These are phyloP conservation scores for Percina caprodes DNA, from an alignment of 2,113 vertebrate genomes.

Conservation along the genomic window DNA sequence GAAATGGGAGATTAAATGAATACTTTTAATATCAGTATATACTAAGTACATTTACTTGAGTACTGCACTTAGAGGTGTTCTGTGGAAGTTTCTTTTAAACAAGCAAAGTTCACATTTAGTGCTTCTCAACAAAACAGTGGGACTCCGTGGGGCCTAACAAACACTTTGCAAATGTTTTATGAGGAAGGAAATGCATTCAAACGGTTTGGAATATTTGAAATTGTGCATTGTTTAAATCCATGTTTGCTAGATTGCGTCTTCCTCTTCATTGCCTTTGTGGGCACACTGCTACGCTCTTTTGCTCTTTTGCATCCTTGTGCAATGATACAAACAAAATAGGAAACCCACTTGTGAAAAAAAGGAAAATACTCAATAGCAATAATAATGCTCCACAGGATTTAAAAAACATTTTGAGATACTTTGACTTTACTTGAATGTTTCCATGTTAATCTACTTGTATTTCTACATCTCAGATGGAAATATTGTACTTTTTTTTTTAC, in stretches of 20 bases:
- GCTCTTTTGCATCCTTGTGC: constrained; percentile 3
- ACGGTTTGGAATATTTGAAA: constrained; percentile 18
- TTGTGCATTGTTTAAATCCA: constrained; percentile 9
- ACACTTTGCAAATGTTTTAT: not conserved
- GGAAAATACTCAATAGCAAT: too few species aligned
- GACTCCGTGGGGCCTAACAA: not conserved
- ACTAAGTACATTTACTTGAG: not conserved
- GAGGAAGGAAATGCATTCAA: constrained; percentile 4
- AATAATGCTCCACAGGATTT: not conserved
- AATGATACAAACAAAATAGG: not conserved
- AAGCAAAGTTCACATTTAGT: not conserved
- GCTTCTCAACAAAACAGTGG: not conserved
- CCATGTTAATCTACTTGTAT: not conserved
- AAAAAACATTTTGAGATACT: not conserved
- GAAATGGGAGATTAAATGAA: not conserved
- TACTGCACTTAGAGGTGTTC: not conserved
- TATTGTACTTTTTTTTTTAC: not conserved
- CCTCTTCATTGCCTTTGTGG: not conserved
- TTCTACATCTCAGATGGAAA: not conserved
- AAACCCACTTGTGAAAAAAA: not conserved
- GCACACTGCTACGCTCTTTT: not conserved
- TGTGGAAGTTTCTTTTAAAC: not conserved
- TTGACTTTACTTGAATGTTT: not conserved
- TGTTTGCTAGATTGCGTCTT: not conserved
- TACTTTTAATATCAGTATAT: not conserved